Conservation (phyloP, 2,113 vertebrate species). For the Mystacornis crossleyi region DNA sequence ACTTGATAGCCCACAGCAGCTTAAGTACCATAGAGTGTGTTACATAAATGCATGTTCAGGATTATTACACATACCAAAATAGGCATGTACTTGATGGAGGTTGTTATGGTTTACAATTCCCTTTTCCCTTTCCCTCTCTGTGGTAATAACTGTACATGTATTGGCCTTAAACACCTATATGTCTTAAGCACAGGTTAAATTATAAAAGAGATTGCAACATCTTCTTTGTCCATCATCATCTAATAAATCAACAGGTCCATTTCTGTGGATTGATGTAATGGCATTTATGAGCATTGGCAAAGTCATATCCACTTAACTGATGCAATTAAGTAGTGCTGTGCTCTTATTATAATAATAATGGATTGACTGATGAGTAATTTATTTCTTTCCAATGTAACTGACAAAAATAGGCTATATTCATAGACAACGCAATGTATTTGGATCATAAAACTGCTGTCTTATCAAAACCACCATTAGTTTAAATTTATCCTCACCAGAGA, state of each 20-base stretch:
- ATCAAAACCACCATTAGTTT: background rate
- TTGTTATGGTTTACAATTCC: constrained; percentile 58
- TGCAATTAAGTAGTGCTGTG: constrained; percentile 70
- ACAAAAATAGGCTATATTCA: constrained; percentile 65
- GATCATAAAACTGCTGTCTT: constrained; percentile 55
- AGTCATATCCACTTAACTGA: constrained; percentile 77
- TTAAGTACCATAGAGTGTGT: constrained; percentile 37
- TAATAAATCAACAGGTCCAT: constrained; percentile 70
- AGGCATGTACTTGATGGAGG: background rate
- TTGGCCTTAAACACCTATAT: constrained; percentile 18
- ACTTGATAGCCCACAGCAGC: constrained; percentile 34
- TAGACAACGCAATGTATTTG: constrained; percentile 38
- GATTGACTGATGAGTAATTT: constrained; percentile 72
- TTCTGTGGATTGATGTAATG: constrained; percentile 61
- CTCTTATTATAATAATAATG: constrained; percentile 70
- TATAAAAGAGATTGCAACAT: constrained; percentile 53
- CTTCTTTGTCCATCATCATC: constrained; percentile 58
- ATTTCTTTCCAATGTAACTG: constrained; percentile 70
- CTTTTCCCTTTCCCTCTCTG: constrained; percentile 23
- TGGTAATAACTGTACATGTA: background rate
- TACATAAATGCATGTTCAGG: constrained; percentile 23
- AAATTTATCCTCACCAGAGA: constrained; percentile 22
- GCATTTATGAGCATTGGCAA: constrained; percentile 70
- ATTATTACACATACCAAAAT: background rate
- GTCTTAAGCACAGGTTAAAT: constrained; percentile 56